These are phyloP conservation scores for Amiota mariae DNA, from an alignment of 2,888 invertebrate genomes.

Conservation along the genomic window DNA sequence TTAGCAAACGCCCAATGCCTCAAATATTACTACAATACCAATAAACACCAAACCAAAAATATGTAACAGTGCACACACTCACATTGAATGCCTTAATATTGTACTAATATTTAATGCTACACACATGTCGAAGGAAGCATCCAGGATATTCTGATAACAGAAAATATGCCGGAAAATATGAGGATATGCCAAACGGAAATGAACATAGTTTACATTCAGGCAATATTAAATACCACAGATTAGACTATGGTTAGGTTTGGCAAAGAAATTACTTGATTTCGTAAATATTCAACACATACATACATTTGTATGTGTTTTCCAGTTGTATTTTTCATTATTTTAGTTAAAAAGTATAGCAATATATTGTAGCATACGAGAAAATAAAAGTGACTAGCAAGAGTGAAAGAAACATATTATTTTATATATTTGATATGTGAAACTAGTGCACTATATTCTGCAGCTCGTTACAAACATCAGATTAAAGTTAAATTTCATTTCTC, in stretches of 20 bases:
- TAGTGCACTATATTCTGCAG: no score
- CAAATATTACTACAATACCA: not conserved
- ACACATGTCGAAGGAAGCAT: conserved; percentile 17
- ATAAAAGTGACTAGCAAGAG: no score
- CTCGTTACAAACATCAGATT: no score
- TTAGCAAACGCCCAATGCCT: not conserved
- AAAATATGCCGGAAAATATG: conserved; percentile 29
- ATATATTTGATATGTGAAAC: no score
- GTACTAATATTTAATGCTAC: conserved; percentile 16
- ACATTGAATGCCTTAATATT: conserved; percentile 14
- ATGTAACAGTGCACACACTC: not conserved
- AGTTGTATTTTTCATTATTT: no score
- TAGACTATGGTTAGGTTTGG: not conserved
- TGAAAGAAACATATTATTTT: no score
- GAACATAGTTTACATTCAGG: conserved; percentile 17
- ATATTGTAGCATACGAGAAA: no score
- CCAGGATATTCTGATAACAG: conserved; percentile 24
- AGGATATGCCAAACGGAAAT: conserved; percentile 28
- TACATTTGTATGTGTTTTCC: no score
- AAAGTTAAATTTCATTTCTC: no score
- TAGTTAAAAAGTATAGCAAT: no score
- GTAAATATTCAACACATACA: no score
- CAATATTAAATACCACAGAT: conserved; percentile 5
- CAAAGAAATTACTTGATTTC: no score
- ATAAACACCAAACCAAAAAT: not conserved